Conservation (phyloP, 2,113 vertebrate genomes). For the Dasypus novemcinctus region DNA sequence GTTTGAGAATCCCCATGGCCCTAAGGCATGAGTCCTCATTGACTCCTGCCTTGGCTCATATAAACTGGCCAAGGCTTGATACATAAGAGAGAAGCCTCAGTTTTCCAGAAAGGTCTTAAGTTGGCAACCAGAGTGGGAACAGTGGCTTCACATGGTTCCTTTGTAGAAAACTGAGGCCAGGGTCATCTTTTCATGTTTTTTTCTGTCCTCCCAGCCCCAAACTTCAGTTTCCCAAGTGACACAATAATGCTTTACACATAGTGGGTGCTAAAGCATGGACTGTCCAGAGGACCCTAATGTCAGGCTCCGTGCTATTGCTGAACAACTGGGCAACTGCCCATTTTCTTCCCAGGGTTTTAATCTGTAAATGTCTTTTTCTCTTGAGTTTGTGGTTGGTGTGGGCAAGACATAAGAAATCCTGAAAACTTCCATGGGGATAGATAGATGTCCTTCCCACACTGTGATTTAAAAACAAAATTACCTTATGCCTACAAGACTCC, state of each 20-base stretch:
- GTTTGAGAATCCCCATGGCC: not conserved
- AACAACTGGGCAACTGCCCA: not conserved
- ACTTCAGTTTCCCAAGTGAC: not conserved
- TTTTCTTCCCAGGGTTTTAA: conserved; percentile 1
- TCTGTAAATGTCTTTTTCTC: not conserved
- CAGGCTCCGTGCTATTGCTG: not conserved
- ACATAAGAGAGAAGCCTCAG: not conserved
- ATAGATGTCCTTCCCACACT: not conserved
- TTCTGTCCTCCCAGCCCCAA: not conserved
- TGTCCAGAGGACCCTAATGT: not conserved
- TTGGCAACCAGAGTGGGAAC: not conserved
- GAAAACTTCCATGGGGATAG: not conserved
- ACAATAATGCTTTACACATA: not conserved
- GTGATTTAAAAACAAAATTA: conserved; percentile 38
- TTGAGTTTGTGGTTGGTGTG: not conserved
- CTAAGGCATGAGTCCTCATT: not conserved
- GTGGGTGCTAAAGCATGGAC: not conserved
- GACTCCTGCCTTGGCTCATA: not conserved
- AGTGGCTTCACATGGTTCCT: not conserved
- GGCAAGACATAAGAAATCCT: conserved; percentile 12
- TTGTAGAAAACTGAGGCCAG: not conserved
- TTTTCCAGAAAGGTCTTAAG: conserved; percentile 21
- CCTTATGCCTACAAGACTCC: not conserved
- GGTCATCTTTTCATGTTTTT: conserved; percentile 6
- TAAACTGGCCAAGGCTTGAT: not conserved